phyloP scores from a whole-genome alignment of 2,113 vertebrate genomes.

The Bothrops jararaca region DNA sequence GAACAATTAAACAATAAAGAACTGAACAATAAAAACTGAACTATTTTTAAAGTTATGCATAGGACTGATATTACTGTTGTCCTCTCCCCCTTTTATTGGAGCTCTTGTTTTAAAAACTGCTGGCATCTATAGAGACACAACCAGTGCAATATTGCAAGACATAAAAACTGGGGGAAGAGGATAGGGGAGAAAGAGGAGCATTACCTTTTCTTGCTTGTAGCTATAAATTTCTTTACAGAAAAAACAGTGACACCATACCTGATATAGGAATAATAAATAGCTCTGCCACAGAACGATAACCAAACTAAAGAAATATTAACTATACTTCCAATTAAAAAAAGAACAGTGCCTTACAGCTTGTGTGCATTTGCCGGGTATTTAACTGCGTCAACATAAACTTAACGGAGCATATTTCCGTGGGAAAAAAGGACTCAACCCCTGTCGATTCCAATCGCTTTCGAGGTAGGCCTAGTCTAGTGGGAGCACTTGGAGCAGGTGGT shows the following conservation, averaged over 20 bases:
- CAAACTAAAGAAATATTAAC: background rate
- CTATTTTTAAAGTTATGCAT: background rate
- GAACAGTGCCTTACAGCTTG: background rate
- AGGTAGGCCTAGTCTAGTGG: background rate
- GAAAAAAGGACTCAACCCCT: background rate
- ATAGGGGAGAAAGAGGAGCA: background rate
- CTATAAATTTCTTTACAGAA: background rate
- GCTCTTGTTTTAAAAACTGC: background rate
- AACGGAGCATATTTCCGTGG: no score
- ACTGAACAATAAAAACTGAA: no score
- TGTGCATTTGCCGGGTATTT: background rate
- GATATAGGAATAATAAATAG: background rate
- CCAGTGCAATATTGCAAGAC: background rate
- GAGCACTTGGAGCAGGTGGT: background rate
- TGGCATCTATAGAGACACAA: background rate
- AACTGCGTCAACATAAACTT: background rate
- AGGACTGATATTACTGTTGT: background rate
- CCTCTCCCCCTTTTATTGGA: background rate
- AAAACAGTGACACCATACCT: background rate
- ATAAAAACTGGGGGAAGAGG: background rate
- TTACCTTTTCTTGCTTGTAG: background rate
- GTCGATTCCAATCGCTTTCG: background rate
- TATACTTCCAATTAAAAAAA: background rate
- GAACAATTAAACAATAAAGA: background rate
- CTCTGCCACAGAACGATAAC: background rate